Conservation (phyloP, 1,140 invertebrate species). For the Procambarus virginalis region DNA sequence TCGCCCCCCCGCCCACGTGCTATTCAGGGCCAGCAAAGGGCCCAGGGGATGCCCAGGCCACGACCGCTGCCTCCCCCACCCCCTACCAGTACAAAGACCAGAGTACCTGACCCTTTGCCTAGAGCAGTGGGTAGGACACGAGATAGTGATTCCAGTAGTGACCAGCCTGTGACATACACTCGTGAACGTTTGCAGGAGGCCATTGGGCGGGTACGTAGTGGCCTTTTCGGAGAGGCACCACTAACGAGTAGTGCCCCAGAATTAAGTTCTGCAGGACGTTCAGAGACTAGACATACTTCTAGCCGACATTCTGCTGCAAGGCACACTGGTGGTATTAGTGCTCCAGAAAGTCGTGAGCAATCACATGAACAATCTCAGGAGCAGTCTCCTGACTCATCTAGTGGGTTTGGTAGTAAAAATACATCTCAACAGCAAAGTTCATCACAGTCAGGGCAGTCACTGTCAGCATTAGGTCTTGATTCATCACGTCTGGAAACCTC, state of each 20-base stretch:
- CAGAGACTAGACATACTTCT: conserved; percentile 48
- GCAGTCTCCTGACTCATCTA: conserved; percentile 87
- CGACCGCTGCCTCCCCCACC: conserved; percentile 74
- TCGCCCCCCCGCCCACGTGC: conserved; percentile 71
- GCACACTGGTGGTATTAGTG: conserved; percentile 45
- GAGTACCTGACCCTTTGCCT: conserved; percentile 55
- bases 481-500: conserved; percentile 82
- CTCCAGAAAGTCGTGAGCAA: conserved; percentile 73
- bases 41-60: conserved; percentile 64
- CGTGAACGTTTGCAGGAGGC: conserved; percentile 74
- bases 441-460: conserved; percentile 74
- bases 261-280: conserved; percentile 56
- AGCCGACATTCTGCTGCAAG: conserved; percentile 76
- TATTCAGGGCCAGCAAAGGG: conserved; percentile 54
- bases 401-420: conserved; percentile 91
- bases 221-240: conserved; percentile 70
- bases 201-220: conserved; percentile 74
- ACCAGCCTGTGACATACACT: conserved; percentile 74
- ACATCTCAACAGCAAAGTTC: conserved; percentile 88
- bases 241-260: conserved; percentile 68
- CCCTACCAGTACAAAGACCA: conserved; percentile 73
- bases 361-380: conserved; percentile 82
- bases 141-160: conserved; percentile 71
- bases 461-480: conserved; percentile 76
- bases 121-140: conserved; percentile 58